phyloP scores from a whole-genome alignment of 2,888 invertebrate species.

The Andrena trimmerana region DNA sequence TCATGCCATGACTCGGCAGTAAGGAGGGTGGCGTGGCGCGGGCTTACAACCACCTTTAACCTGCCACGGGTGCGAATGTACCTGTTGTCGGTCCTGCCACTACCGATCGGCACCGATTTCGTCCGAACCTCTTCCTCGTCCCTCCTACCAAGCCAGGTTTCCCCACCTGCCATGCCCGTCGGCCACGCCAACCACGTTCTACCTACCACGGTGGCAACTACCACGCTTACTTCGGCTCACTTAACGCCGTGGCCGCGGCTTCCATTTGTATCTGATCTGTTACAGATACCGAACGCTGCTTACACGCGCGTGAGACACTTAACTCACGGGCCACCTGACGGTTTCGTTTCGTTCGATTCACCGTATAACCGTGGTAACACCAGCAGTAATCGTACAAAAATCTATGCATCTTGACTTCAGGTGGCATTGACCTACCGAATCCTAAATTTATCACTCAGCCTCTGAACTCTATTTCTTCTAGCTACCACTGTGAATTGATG shows the following conservation, averaged over 20 bases:
- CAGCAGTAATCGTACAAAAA: neutral
- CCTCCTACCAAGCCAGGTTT: conserved; percentile 35
- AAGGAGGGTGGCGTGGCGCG: conserved; percentile 5
- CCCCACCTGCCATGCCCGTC: conserved; percentile 40
- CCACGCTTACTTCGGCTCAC: conserved; percentile 63
- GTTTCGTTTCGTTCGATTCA: conserved; percentile 32
- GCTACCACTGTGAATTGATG: too few species aligned
- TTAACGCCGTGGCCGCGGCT: conserved; percentile 64
- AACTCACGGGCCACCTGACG: conserved; percentile 50
- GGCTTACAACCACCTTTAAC: conserved; percentile 50
- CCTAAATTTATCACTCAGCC: too few species aligned
- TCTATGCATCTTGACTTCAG: too few species aligned
- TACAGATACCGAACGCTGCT: conserved; percentile 71
- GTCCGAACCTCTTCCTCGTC: conserved; percentile 37
- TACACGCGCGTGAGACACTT: conserved; percentile 60
- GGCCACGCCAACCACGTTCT: conserved; percentile 52
- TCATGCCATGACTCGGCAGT: conserved; percentile 42
- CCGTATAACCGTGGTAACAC: neutral
- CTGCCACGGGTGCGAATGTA: conserved; percentile 37
- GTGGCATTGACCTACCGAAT: too few species aligned
- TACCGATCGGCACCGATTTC: conserved; percentile 60
- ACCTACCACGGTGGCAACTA: conserved; percentile 69
- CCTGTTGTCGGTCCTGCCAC: conserved; percentile 33
- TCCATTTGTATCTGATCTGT: conserved; percentile 77
- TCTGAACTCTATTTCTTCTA: too few species aligned